Evolutionary conservation across 2,113 vertebrate genomes (phyloP).

Genomic region (Cheirogaleus medius): DNA sequence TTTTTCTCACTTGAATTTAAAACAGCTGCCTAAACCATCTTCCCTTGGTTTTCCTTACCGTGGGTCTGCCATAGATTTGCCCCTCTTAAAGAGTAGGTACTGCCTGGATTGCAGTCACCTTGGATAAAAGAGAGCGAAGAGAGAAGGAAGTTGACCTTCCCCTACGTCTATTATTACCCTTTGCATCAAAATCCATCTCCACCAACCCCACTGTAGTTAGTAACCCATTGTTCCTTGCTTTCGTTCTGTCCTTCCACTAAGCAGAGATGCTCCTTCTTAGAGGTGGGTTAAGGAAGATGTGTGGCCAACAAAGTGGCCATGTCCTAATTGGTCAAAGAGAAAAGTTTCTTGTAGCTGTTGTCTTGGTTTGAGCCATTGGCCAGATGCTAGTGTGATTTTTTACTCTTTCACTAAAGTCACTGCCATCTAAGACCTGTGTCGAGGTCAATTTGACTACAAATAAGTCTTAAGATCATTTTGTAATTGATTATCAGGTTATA

Average conservation of each 20-base stretch:
- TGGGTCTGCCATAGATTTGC: background rate
- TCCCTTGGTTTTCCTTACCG: background rate
- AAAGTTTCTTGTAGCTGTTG: background rate
- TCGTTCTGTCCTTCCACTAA: background rate
- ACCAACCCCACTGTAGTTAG: background rate
- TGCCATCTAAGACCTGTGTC: background rate
- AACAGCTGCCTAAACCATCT: background rate
- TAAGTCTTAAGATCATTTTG: background rate
- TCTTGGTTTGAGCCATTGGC: background rate
- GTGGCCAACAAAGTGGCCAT: accelerated
- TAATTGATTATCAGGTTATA: background rate
- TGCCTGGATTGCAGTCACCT: background rate
- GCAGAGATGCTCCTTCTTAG: background rate
- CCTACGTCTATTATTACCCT: background rate
- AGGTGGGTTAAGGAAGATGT: background rate
- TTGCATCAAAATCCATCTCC: background rate
- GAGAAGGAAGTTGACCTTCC: background rate
- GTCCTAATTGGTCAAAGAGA: background rate
- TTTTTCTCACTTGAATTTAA: background rate
- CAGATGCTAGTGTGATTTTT: background rate
- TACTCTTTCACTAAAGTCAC: background rate
- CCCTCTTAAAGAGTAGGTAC: background rate
- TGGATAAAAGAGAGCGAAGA: background rate
- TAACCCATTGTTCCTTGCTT: background rate
- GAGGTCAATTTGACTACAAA: background rate